A percentile compares a stretch with the other conserved stretches of the same genome.
phyloP scores from a whole-genome alignment of 1,140 invertebrate genomes.

The honey bee (Apis mellifera) region DNA sequence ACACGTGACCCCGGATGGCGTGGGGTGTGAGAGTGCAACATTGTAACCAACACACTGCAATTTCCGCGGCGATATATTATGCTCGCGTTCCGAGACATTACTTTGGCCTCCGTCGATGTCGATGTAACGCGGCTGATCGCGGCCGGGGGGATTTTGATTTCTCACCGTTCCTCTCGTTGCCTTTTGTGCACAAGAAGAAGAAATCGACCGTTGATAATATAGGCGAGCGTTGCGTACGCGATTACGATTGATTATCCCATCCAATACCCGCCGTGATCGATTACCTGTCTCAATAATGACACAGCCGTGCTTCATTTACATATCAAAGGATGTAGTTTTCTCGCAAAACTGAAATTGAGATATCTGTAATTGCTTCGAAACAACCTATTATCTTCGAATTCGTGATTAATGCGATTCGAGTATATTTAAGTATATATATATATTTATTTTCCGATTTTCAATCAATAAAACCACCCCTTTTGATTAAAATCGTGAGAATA shows the following conservation, averaged over 20 bases:
- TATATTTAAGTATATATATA: no score
- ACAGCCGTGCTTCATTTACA: not conserved
- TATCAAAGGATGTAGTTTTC: not conserved
- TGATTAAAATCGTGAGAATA: no score
- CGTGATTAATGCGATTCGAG: not conserved
- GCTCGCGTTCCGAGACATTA: constrained; percentile 33
- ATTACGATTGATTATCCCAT: constrained; percentile 18
- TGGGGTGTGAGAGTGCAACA: constrained; percentile 38
- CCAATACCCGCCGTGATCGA: not conserved
- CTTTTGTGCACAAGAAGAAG: not conserved
- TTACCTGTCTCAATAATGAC: not conserved
- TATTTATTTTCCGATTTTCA: no score
- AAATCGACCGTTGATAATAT: constrained; percentile 20
- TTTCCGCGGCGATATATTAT: constrained; percentile 40
- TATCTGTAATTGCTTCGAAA: not conserved
- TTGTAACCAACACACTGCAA: constrained; percentile 35
- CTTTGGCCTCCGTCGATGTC: constrained; percentile 40
- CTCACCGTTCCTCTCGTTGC: not conserved
- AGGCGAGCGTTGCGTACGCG: not conserved
- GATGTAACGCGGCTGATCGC: constrained; percentile 1
- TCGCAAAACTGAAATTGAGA: not conserved
- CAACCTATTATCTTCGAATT: not conserved
- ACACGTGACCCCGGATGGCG: constrained; percentile 39
- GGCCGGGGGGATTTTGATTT: constrained; percentile 32
- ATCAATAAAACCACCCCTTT: no score